These are phyloP conservation scores for Brachionus koreanus DNA, from an alignment of 1,140 invertebrate genomes.

Conservation along the genomic window DNA sequence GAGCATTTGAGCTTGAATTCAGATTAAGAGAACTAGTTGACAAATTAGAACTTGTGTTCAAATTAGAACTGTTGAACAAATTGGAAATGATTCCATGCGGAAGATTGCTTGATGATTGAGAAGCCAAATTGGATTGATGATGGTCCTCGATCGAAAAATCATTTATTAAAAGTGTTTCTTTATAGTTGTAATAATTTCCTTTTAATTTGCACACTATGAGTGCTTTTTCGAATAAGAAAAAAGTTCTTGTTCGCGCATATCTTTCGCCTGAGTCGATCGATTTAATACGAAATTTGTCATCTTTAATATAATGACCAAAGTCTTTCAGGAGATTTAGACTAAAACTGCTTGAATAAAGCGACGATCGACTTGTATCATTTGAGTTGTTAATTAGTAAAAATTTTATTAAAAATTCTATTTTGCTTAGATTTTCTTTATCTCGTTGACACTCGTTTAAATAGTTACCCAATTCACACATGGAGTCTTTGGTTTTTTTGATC, in stretches of 20 bases:
- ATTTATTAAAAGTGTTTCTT: conserved; percentile 35
- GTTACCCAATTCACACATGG: conserved; percentile 32
- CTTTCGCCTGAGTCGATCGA: conserved; percentile 12
- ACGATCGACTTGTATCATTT: not conserved
- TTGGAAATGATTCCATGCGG: conserved; percentile 19
- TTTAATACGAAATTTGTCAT: conserved; percentile 37
- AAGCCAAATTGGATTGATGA: not conserved
- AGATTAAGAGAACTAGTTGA: conserved; percentile 21
- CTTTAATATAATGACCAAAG: conserved; percentile 34
- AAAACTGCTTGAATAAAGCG: conserved; percentile 1
- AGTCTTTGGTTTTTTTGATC: conserved; percentile 9
- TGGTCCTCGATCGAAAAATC: conserved; percentile 26
- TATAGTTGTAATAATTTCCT: conserved; percentile 36
- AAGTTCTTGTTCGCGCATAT: conserved; percentile 23
- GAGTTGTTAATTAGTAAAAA: conserved; percentile 27
- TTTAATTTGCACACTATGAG: conserved; percentile 29
- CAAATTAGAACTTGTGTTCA: not conserved
- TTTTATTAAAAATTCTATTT: conserved; percentile 24
- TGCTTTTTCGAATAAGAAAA: conserved; percentile 42
- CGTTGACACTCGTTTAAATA: conserved; percentile 42
- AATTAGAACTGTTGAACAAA: not conserved
- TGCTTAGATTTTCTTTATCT: conserved; percentile 34
- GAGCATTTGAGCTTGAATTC: conserved; percentile 19
- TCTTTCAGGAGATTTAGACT: not conserved
- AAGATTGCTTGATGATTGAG: conserved; percentile 30